phyloP scores from a whole-genome alignment of 1,140 invertebrate species.

The Pseudomyrmex concolor region DNA sequence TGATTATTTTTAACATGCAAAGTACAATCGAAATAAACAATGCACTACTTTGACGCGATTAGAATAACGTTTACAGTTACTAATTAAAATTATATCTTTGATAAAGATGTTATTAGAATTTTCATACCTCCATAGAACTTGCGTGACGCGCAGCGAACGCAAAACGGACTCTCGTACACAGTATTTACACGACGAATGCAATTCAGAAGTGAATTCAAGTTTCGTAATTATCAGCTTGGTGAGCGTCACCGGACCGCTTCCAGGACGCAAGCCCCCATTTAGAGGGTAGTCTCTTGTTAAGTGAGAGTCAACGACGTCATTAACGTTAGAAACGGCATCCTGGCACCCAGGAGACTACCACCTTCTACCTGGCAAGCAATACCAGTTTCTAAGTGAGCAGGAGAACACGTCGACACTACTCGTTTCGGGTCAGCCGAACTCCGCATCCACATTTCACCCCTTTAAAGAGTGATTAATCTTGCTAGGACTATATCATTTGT shows the following conservation, averaged over 20 bases:
- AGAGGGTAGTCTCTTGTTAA: slow-evolving; percentile 80
- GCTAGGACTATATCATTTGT: neutral
- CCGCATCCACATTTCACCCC: neutral
- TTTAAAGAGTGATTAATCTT: slow-evolving; percentile 38
- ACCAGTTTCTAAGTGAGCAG: slow-evolving; percentile 59
- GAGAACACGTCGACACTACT: slow-evolving; percentile 11
- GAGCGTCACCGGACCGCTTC: slow-evolving; percentile 61
- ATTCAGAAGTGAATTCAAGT: slow-evolving; percentile 72
- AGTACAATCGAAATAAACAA: too few relatives aligned
- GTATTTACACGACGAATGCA: slow-evolving; percentile 66
- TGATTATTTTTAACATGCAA: neutral
- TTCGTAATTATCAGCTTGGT: slow-evolving; percentile 71
- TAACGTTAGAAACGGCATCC: slow-evolving; percentile 76
- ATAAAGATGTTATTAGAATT: too few relatives aligned
- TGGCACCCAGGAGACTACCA: slow-evolving; percentile 72
- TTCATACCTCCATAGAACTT: neutral
- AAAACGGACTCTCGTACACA: slow-evolving; percentile 28
- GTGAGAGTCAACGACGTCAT: slow-evolving; percentile 79
- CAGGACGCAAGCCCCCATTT: slow-evolving; percentile 73
- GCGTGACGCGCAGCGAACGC: neutral
- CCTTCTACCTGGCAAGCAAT: slow-evolving; percentile 61
- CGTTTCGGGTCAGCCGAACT: slow-evolving; percentile 43
- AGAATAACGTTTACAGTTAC: neutral
- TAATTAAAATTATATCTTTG: neutral
- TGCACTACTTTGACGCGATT: too few relatives aligned